These are phyloP conservation scores for Urechis unicinctus DNA, from an alignment of 2,888 invertebrate species.

Conservation along the genomic window DNA sequence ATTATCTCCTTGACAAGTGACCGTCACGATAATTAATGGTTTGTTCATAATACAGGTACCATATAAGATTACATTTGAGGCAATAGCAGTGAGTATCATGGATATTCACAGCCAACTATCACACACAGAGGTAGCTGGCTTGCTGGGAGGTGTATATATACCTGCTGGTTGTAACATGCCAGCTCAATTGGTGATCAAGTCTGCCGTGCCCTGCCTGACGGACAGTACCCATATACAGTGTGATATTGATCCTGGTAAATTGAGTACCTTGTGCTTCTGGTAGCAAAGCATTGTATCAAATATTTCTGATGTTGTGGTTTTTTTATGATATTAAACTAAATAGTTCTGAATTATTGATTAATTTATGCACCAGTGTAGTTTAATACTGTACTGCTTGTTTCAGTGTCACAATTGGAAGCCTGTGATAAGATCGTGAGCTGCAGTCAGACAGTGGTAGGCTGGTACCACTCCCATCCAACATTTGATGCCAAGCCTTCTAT, in stretches of 20 bases:
- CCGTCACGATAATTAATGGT: no score
- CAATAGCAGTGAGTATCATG: constrained; percentile 62
- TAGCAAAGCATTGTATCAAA: neutral
- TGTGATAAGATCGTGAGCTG: constrained; percentile 56
- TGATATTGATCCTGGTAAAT: constrained; percentile 73
- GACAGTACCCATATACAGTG: constrained; percentile 65
- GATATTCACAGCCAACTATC: constrained; percentile 67
- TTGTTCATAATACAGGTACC: constrained; percentile 65
- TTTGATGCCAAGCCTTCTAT: constrained; percentile 67
- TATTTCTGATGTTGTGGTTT: neutral
- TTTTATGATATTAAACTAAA: neutral
- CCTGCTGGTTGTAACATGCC: no score
- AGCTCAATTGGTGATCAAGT: constrained; percentile 52
- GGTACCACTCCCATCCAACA: constrained; percentile 74
- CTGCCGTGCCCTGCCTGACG: constrained; percentile 63
- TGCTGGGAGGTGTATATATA: constrained; percentile 68
- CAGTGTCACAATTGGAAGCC: constrained; percentile 61
- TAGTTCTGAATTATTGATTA: neutral
- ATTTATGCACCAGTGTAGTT: neutral
- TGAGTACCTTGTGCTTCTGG: constrained; percentile 11
- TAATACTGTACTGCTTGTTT: constrained; percentile 1
- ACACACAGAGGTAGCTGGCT: constrained; percentile 69
- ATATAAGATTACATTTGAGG: constrained; percentile 58
- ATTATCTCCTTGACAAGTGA: no score
- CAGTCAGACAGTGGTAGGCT: constrained; percentile 60